Evolutionary conservation across 2,888 invertebrate species (phyloP).

Genomic region (Acrobasis consociella): DNA sequence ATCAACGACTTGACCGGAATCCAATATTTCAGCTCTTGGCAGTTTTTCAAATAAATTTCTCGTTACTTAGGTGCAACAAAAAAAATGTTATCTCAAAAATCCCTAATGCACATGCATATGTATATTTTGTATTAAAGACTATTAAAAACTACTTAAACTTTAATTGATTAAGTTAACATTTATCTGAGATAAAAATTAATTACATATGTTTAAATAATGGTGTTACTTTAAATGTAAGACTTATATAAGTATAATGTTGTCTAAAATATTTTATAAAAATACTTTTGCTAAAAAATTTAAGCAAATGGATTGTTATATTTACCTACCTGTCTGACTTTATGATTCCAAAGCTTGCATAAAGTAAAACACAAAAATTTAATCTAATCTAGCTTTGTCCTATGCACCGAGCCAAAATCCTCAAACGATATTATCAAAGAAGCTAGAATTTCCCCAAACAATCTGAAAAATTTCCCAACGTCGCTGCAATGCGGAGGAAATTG

Average conservation of each 20-base stretch:
- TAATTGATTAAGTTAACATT: background rate
- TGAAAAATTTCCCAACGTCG: constrained; percentile 11
- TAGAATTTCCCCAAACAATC: constrained; percentile 6
- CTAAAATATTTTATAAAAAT: background rate
- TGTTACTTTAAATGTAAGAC: too few relatives aligned
- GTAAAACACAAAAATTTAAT: background rate
- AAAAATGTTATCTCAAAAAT: too few relatives aligned
- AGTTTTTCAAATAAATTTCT: background rate
- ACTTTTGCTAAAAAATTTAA: too few relatives aligned
- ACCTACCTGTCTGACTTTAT: too few relatives aligned
- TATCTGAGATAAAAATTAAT: too few relatives aligned
- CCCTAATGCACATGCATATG: too few relatives aligned
- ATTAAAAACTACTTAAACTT: too few relatives aligned
- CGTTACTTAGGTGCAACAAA: background rate
- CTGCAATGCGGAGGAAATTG: constrained; percentile 17
- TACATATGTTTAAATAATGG: background rate
- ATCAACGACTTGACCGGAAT: background rate
- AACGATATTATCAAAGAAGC: constrained; percentile 3
- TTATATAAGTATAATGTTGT: too few relatives aligned
- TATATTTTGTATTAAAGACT: too few relatives aligned
- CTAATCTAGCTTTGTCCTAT: background rate
- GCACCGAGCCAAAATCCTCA: background rate
- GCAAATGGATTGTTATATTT: too few relatives aligned
- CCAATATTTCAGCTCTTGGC: constrained; percentile 1
- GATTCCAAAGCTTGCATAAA: background rate